Evolutionary conservation across 2,113 vertebrate genomes (phyloP).

Genomic region (Anseranas semipalmata): DNA sequence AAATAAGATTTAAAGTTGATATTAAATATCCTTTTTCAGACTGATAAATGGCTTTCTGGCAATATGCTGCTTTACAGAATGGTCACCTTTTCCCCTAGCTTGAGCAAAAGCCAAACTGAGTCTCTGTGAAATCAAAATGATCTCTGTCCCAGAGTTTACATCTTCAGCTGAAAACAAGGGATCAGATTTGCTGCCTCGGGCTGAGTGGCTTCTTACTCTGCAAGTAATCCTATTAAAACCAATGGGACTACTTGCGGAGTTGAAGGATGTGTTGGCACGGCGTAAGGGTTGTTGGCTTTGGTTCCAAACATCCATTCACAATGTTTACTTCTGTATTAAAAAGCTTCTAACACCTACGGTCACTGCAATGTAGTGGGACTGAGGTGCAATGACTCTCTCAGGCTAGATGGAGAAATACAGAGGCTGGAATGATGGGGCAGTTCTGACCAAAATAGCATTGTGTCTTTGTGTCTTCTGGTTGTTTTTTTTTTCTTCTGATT

Average conservation of each 20-base stretch:
- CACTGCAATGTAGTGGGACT: background rate
- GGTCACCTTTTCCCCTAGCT: background rate
- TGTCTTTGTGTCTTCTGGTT: background rate
- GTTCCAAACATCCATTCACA: background rate
- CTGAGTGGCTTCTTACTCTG: background rate
- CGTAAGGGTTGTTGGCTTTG: background rate
- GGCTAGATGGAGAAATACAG: background rate
- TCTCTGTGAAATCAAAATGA: background rate
- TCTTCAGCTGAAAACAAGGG: background rate
- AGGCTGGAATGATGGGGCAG: background rate
- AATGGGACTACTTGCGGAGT: background rate
- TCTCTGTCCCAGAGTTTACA: background rate
- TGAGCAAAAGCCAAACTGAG: background rate
- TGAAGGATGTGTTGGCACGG: background rate
- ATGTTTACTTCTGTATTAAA: background rate
- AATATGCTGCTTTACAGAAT: background rate
- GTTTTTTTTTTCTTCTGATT: background rate
- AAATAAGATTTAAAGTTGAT: background rate
- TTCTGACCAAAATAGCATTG: background rate
- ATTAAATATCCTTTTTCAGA: background rate
- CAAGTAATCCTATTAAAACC: background rate
- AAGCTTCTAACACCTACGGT: background rate
- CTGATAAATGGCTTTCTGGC: background rate
- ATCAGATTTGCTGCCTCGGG: slow-evolving; percentile 7
- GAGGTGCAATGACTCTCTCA: background rate